Conservation (phyloP, 2,888 invertebrate genomes). For the Polietes domitor region DNA sequence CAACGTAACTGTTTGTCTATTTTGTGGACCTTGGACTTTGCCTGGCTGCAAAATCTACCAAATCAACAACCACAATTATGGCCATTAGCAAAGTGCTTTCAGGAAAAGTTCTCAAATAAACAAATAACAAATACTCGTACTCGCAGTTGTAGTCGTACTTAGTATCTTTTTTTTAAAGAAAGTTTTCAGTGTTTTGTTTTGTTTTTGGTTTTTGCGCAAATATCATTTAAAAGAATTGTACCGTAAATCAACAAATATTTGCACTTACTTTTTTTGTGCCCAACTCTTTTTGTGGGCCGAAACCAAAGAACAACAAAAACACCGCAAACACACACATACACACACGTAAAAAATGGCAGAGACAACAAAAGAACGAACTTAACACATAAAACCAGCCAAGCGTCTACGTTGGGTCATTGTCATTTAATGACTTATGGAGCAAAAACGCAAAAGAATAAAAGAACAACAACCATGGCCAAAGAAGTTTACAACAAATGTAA, state of each 20-base stretch:
- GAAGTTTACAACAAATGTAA: background rate
- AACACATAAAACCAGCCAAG: slow-evolving; percentile 48
- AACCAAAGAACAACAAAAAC: background rate
- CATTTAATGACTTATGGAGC: slow-evolving; percentile 44
- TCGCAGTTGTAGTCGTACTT: no score
- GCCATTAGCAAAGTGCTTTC: background rate
- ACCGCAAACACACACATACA: background rate
- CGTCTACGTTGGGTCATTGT: slow-evolving; percentile 55
- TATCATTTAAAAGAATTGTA: slow-evolving; percentile 38
- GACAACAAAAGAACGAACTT: slow-evolving; percentile 11
- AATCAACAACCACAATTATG: no score
- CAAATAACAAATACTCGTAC: background rate
- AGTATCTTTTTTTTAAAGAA: slow-evolving; percentile 43
- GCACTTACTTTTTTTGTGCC: background rate
- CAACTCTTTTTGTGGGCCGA: background rate
- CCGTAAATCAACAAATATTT: slow-evolving; percentile 53
- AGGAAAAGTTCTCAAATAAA: background rate
- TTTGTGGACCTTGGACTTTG: no score
- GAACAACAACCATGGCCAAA: background rate
- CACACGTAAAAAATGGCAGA: background rate
- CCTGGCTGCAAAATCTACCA: no score
- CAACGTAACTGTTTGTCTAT: no score
- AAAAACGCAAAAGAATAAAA: background rate
- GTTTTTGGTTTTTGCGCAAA: background rate
- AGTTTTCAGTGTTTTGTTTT: slow-evolving; percentile 15